Evolutionary conservation across 2,888 invertebrate species (phyloP).

Genomic region (Operophtera brumata): DNA sequence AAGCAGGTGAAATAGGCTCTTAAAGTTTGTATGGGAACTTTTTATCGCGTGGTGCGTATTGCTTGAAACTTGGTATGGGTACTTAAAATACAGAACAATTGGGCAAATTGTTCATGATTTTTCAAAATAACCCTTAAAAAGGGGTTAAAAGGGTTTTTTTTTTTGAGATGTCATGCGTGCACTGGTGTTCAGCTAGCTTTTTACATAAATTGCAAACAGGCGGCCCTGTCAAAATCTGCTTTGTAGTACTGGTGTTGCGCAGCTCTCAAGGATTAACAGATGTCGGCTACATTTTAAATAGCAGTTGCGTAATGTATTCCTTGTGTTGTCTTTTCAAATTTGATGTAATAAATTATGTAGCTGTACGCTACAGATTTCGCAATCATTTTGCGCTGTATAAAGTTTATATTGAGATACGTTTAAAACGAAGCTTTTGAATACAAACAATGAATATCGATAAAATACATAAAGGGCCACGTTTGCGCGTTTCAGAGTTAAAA

Average conservation of each 20-base stretch:
- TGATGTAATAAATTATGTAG: too few species aligned
- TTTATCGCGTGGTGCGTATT: too few species aligned
- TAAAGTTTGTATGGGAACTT: too few species aligned
- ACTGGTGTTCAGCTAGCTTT: too few species aligned
- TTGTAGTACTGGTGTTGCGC: background rate
- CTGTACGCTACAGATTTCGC: constrained; percentile 4
- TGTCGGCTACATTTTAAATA: constrained; percentile 10
- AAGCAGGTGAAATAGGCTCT: too few species aligned
- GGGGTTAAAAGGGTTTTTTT: too few species aligned
- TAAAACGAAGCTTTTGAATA: constrained; percentile 18
- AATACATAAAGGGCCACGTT: constrained; percentile 40
- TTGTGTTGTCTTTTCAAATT: too few species aligned
- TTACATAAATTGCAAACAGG: background rate
- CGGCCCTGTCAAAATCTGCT: background rate
- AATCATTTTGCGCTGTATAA: constrained; percentile 15
- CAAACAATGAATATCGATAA: constrained; percentile 40
- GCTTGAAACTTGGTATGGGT: too few species aligned
- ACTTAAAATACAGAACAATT: too few species aligned
- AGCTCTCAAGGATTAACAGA: constrained; percentile 5
- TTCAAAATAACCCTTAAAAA: too few species aligned
- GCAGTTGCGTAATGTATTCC: constrained; percentile 6
- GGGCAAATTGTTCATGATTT: too few species aligned
- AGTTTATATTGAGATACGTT: constrained; percentile 21
- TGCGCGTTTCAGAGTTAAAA: constrained; percentile 43
- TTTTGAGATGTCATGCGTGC: too few species aligned